A percentile compares a stretch with the other conserved stretches of the same genome.
Evolutionary conservation across 1,140 invertebrate genomes (phyloP).

Genomic region (Drosophila seguyi): DNA sequence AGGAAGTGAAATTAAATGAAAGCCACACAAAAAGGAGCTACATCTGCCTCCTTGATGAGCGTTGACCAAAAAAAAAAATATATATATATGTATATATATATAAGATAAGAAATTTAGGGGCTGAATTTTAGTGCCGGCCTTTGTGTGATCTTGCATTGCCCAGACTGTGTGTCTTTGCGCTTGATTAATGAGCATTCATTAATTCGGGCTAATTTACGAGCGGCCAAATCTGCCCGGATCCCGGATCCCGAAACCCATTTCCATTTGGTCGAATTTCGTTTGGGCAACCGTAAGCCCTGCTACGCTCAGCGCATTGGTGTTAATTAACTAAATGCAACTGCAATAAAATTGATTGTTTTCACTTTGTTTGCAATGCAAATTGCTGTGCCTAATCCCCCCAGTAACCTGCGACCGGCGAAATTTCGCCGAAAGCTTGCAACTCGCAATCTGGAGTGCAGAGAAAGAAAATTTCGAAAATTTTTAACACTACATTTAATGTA

Average conservation of each 20-base stretch:
- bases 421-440: conserved; percentile 5
- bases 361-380: conserved; percentile 84
- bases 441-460: conserved; percentile 5
- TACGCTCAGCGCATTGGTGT: conserved; percentile 67
- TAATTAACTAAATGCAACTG: conserved; percentile 84
- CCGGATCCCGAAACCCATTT: conserved; percentile 21
- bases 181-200: conserved; percentile 80
- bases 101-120: conserved; percentile 26
- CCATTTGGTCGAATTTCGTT: conserved; percentile 49
- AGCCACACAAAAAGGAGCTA: conserved; percentile 28
- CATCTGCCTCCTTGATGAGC: conserved; percentile 30
- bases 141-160: conserved; percentile 69
- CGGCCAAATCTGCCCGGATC: conserved; percentile 9
- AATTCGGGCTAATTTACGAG: conserved; percentile 77
- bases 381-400: conserved; percentile 68
- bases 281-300: conserved; percentile 25
- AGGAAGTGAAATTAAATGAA: conserved; percentile 63
- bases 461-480: conserved; percentile 12
- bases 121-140: conserved; percentile 40
- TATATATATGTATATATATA: background rate
- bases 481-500: no score
- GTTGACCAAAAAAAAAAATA: conserved; percentile 10
- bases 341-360: conserved; percentile 84
- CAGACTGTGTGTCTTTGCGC: conserved; percentile 57
- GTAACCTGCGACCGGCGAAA: conserved; percentile 20